Base-by-base conservation (phyloP, 2,888 invertebrate species). In the Cephus sareptanus region DNA sequence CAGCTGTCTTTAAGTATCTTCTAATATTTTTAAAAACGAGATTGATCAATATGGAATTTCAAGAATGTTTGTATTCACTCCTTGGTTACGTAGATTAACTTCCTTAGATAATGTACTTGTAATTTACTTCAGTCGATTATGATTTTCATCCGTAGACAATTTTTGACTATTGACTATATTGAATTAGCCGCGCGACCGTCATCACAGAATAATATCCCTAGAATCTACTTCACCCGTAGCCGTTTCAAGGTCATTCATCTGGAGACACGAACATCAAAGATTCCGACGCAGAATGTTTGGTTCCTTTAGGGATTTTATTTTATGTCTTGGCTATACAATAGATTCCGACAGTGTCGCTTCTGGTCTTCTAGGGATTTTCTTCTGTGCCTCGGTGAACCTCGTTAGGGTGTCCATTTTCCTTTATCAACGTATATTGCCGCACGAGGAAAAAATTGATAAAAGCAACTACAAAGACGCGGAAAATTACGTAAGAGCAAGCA, bases 401-500 rank as follows among this genome's bases (percentile, higher is more conserved):
- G 23, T 23, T 56, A 9, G 9, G 56, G 56, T 56, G 56, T 77
- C 83, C 81, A 83, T 83, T 83, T 83, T 81, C 76, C 73, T 80
- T 81, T 81, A 80, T 79, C 82, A 76, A 77, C 82, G 75, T 75
- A 75, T 75, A 79, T 77, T 76, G 74, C 75, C 80, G 84, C 83
- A 82, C 77, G 71, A 75, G 77, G 75, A n/a, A 75, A 77, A 74
- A 77, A 71, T 75, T 40, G 76, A 80, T 74, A 82, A 79, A 83
- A 79, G 33, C 77, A 78, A 82, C 80, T 81, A 74, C 30, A 71
- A 74, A 80, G 76, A 40, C 68, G 81, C 79, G 56, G 76, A 78
- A 76, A 81, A 83, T 88, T 88, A 88, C 83, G 85, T 88, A 88
- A 88, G 85, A 79, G 73, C 34, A 77, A 56, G 35, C 73, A 75